phyloP scores from a whole-genome alignment of 2,888 invertebrate genomes.

The Agonopterix alstromeriana region DNA sequence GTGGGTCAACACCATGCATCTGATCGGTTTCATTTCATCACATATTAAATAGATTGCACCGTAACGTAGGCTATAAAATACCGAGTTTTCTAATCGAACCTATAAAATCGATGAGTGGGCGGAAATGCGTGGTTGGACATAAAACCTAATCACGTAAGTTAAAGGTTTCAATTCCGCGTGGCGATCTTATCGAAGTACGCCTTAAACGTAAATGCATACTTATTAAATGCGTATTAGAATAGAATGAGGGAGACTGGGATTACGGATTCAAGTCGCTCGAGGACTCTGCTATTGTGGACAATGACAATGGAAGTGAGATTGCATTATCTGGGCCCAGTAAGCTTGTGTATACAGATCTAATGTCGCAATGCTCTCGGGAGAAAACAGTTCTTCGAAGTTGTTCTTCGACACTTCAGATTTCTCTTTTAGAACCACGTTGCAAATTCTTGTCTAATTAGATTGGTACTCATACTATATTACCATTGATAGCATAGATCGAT shows the following conservation, averaged over 20 bases:
- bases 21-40: conserved; percentile 7
- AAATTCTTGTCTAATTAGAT: conserved; percentile 7
- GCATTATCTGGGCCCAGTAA: conserved; percentile 31
- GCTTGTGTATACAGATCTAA: conserved; percentile 9
- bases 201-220: conserved; percentile 24
- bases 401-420: conserved; percentile 4
- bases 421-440: conserved; percentile 9
- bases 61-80: conserved; percentile 2
- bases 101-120: conserved; percentile 12
- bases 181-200: conserved; percentile 23
- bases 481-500: not conserved
- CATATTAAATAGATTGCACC: conserved; percentile 3
- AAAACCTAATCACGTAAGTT: conserved; percentile 30
- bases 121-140: conserved; percentile 16
- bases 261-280: conserved; percentile 33
- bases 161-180: conserved; percentile 22
- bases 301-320: conserved; percentile 44
- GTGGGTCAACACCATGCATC: conserved; percentile 1
- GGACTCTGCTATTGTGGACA: conserved; percentile 32
- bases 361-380: conserved; percentile 26
- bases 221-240: conserved; percentile 38
- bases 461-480: not conserved
- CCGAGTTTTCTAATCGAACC: conserved; percentile 7
- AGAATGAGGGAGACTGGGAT: conserved; percentile 35
- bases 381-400: conserved; percentile 18